Evolutionary conservation across 1,140 invertebrate species (phyloP).

Genomic region (Aphaenogaster rudis): DNA sequence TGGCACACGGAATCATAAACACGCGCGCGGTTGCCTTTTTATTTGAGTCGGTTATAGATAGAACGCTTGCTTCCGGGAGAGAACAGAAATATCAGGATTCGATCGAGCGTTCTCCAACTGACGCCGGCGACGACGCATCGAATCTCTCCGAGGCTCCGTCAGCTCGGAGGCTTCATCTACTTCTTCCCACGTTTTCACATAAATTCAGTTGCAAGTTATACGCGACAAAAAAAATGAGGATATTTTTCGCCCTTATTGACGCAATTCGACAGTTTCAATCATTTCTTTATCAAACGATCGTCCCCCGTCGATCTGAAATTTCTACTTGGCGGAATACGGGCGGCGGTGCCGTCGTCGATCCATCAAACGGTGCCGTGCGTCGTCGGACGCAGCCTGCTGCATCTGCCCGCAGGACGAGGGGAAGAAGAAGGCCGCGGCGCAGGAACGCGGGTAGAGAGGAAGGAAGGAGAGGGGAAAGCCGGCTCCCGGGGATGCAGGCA

Average conservation of each 20-base stretch:
- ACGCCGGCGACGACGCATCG: background rate
- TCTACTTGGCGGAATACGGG: background rate
- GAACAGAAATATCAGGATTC: constrained; percentile 45
- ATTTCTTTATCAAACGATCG: background rate
- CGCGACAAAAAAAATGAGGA: background rate
- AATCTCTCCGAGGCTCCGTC: background rate
- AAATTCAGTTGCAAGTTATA: background rate
- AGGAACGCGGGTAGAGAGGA: constrained; percentile 9
- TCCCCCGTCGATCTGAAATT: background rate
- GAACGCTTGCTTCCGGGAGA: constrained; percentile 48
- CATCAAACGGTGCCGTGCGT: constrained; percentile 26
- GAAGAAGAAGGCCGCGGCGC: background rate
- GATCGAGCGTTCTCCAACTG: constrained; percentile 14
- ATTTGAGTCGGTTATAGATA: constrained; percentile 57
- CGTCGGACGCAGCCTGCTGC: constrained; percentile 12
- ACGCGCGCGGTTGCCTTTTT: constrained; percentile 37
- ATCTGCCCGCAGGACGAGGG: constrained; percentile 40
- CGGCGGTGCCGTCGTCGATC: constrained; percentile 20
- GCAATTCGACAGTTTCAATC: background rate
- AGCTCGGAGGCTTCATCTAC: background rate
- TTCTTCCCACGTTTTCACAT: background rate
- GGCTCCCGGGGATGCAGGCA: constrained; percentile 75
- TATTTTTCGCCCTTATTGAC: background rate
- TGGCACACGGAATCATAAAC: constrained; percentile 50
- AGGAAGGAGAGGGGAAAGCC: constrained; percentile 60